Conservation (phyloP, 2,888 invertebrate species). For the Ischnura elegans region DNA sequence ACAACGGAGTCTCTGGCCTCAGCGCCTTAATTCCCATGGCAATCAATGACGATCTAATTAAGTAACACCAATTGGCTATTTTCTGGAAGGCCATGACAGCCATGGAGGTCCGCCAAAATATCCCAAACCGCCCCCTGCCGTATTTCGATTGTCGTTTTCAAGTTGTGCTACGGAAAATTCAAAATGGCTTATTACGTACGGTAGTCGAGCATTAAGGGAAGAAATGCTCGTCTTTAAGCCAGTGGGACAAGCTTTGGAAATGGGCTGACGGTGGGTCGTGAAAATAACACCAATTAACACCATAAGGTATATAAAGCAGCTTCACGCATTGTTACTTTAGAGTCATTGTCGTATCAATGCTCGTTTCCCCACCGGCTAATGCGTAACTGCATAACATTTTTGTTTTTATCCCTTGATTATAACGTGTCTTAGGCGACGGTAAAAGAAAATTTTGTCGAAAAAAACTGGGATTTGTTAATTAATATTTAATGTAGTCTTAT, state of each 20-base stretch:
- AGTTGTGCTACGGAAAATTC: conserved; percentile 47
- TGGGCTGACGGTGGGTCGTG: conserved; percentile 51
- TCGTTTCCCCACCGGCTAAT: conserved; percentile 16
- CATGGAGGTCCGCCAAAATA: neutral
- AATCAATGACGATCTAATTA: neutral
- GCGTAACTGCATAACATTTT: neutral
- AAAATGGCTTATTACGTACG: conserved; percentile 56
- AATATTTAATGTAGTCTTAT: neutral
- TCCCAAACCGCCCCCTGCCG: neutral
- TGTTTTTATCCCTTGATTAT: neutral
- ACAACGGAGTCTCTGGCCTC: no score
- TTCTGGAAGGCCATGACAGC: neutral
- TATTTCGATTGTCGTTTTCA: conserved; percentile 49
- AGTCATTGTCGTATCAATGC: neutral
- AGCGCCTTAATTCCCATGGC: neutral
- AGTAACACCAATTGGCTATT: neutral
- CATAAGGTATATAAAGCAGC: conserved; percentile 9
- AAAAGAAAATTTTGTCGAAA: neutral
- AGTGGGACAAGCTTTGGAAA: conserved; percentile 29
- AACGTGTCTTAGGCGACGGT: neutral
- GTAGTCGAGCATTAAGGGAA: neutral
- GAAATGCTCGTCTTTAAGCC: neutral
- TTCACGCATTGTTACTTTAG: neutral
- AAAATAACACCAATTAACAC: conserved; percentile 4
- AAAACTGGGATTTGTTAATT: neutral